Percentiles rank a stretch among this genome's conserved stretches.
These are phyloP conservation scores for Apogon hyalosoma DNA, from an alignment of 2,797 vertebrate genomes.

Conservation along the genomic window DNA sequence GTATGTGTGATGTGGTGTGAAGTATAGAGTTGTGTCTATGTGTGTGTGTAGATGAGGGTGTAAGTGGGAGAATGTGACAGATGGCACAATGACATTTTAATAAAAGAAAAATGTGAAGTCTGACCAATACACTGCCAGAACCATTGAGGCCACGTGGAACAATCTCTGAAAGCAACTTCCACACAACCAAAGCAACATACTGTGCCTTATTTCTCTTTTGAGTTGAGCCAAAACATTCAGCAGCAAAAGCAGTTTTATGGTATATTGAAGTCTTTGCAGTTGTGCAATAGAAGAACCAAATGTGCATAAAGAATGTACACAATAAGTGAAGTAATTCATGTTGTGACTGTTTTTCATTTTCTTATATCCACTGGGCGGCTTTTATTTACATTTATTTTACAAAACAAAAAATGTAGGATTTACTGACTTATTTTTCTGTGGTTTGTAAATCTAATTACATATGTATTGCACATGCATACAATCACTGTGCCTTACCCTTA, in stretches of 20 bases:
- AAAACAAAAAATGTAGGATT: slow-evolving; percentile 35
- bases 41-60: slow-evolving; percentile 3
- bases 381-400: slow-evolving; percentile 14
- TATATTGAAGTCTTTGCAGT: slow-evolving; percentile 76
- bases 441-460: slow-evolving; percentile 21
- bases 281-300: slow-evolving; percentile 83
- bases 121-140: slow-evolving; percentile 60
- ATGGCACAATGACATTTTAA: slow-evolving; percentile 45
- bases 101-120: slow-evolving; percentile 75
- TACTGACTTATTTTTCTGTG: slow-evolving; percentile 10
- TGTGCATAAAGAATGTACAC: slow-evolving; percentile 73
- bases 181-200: slow-evolving; percentile 55
- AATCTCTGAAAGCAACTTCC: slow-evolving; percentile 50
- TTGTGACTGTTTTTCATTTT: slow-evolving; percentile 34
- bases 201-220: slow-evolving; percentile 58
- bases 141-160: slow-evolving; percentile 42
- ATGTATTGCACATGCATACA: slow-evolving; percentile 32
- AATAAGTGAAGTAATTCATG: slow-evolving; percentile 34
- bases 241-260: slow-evolving; percentile 53
- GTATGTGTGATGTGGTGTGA: slow-evolving; percentile 25
- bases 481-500: slow-evolving; percentile 27
- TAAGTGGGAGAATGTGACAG: slow-evolving; percentile 11
- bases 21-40: slow-evolving; percentile 8
- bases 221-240: slow-evolving; percentile 62
- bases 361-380: background rate